These are phyloP conservation scores for Ornithoptera priamus DNA, from an alignment of 2,888 invertebrate species.

Conservation along the genomic window DNA sequence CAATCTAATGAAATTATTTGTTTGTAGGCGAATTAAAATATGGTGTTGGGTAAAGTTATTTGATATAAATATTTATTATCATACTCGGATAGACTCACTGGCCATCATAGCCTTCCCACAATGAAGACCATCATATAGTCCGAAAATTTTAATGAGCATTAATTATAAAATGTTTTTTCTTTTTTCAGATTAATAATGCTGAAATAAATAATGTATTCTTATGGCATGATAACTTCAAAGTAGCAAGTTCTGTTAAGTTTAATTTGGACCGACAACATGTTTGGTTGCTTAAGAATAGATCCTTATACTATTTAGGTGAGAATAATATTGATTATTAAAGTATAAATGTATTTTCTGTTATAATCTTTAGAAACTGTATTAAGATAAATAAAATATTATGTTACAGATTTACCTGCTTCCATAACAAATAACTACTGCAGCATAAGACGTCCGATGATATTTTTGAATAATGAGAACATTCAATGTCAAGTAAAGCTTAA, in stretches of 20 bases:
- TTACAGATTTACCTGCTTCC: constrained; percentile 61
- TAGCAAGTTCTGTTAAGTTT: constrained; percentile 40
- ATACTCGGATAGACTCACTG: too few relatives aligned
- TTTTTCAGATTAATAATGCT: constrained; percentile 25
- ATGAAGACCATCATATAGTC: too few relatives aligned
- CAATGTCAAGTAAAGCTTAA: constrained; percentile 58
- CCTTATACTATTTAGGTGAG: constrained; percentile 56
- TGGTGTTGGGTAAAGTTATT: too few relatives aligned
- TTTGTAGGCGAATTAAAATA: too few relatives aligned
- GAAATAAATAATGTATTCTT: constrained; percentile 38
- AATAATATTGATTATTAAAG: constrained; percentile 12
- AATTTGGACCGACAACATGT: constrained; percentile 55
- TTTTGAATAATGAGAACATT: constrained; percentile 54
- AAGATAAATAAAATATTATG: not conserved
- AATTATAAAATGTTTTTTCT: not conserved
- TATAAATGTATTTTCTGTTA: not conserved
- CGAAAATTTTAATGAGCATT: too few relatives aligned
- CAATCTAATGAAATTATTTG: too few relatives aligned
- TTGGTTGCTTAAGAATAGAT: constrained; percentile 58
- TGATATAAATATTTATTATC: too few relatives aligned
- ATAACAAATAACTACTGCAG: constrained; percentile 59
- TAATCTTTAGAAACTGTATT: not conserved
- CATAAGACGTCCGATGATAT: constrained; percentile 52
- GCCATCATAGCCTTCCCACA: too few relatives aligned
- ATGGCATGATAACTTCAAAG: constrained; percentile 47